A percentile compares a stretch with the other conserved stretches of the same genome.
Evolutionary conservation across 2,888 invertebrate species (phyloP).

Genomic region (Hedya salicella): DNA sequence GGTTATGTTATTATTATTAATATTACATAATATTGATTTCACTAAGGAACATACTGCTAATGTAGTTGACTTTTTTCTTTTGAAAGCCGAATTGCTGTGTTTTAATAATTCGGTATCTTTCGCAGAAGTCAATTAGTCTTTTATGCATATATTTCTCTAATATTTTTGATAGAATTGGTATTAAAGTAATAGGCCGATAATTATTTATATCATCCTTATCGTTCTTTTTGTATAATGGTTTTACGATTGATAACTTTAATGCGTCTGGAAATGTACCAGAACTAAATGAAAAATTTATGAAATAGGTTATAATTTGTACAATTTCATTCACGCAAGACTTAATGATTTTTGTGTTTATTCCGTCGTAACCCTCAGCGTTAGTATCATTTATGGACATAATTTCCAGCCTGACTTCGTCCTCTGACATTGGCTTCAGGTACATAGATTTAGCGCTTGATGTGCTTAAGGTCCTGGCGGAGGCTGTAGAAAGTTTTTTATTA

Average conservation of each 20-base stretch:
- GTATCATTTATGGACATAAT: neutral
- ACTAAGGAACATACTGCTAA: conserved; percentile 25
- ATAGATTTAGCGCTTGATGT: neutral
- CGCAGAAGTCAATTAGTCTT: too few species aligned
- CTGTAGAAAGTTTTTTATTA: neutral
- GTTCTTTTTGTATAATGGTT: conserved; percentile 29
- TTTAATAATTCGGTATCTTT: conserved; percentile 7
- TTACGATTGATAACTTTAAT: conserved; percentile 27
- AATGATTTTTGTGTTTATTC: neutral
- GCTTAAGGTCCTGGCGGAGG: neutral
- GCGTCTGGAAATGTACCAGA: conserved; percentile 26
- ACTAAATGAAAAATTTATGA: conserved; percentile 10
- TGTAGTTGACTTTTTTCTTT: conserved; percentile 36
- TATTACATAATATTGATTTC: conserved; percentile 17
- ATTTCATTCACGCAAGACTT: neutral
- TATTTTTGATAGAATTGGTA: conserved; percentile 36
- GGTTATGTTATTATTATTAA: conserved; percentile 17
- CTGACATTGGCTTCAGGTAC: neutral
- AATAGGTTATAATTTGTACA: neutral
- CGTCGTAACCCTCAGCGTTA: conserved; percentile 4
- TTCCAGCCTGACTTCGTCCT: neutral
- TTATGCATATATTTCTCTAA: conserved; percentile 10
- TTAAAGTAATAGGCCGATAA: conserved; percentile 33
- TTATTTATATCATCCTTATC: conserved; percentile 6
- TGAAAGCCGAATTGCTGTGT: conserved; percentile 36